Conservation (phyloP, 2,888 invertebrate genomes). For the Muscina levida region DNA sequence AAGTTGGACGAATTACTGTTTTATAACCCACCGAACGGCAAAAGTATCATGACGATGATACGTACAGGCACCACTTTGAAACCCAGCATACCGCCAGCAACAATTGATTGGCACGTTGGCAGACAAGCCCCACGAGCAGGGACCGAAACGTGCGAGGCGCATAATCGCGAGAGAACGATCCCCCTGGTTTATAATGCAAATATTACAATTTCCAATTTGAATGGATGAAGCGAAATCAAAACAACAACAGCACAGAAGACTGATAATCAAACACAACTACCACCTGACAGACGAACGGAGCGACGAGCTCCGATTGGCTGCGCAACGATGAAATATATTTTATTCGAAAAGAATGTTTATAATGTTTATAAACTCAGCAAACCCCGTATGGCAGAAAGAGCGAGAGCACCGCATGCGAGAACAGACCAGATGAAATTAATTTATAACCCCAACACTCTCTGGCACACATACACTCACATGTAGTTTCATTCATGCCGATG, state of each 20-base stretch:
- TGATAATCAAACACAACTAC: slow-evolving; percentile 68
- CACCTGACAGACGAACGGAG: slow-evolving; percentile 70
- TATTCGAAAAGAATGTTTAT: slow-evolving; percentile 50
- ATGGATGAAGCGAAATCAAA: slow-evolving; percentile 51
- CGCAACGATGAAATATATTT: slow-evolving; percentile 62
- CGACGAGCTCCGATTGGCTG: slow-evolving; percentile 73
- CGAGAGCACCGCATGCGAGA: slow-evolving; percentile 33
- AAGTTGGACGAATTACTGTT: slow-evolving; percentile 29
- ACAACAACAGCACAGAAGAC: slow-evolving; percentile 19
- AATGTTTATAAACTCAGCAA: slow-evolving; percentile 35
- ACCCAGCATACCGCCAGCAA: slow-evolving; percentile 8
- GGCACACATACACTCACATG: slow-evolving; percentile 2
- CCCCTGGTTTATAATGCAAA: slow-evolving; percentile 67
- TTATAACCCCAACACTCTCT: slow-evolving; percentile 29
- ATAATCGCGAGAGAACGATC: slow-evolving; percentile 41
- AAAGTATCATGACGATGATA: slow-evolving; percentile 11
- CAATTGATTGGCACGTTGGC: slow-evolving; percentile 12
- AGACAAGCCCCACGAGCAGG: slow-evolving; percentile 31
- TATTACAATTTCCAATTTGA: slow-evolving; percentile 70
- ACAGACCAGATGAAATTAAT: slow-evolving; percentile 39
- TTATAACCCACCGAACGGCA: slow-evolving; percentile 31
- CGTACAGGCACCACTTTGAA: slow-evolving; percentile 27
- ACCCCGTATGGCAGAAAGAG: slow-evolving; percentile 28
- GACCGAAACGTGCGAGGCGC: slow-evolving; percentile 18
- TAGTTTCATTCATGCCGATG: not conserved